Base-by-base conservation (phyloP, 2,888 invertebrate species). In the Napeogenes sylphis region DNA sequence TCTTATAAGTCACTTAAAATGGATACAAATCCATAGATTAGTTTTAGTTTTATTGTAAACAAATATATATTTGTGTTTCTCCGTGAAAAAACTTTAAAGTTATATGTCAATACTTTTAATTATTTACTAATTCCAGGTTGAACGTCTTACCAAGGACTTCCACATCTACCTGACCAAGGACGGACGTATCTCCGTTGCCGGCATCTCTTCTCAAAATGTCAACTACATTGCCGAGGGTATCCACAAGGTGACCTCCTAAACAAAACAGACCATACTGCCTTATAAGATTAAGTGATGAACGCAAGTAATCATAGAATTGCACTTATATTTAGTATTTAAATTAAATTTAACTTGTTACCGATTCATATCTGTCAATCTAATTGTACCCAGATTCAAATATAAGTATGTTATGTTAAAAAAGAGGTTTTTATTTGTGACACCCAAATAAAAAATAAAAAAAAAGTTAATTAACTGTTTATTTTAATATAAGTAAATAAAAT, bases 101-200 rank as follows among this genome's bases (percentile, higher is more conserved):
- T 21, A 21, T 21, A 21, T 21, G 21, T 21, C 21, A 1, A 21
- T 21, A 21, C 8, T 59, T n/a, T 32, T 10, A 45, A n/a, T 35
- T 47, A 6, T 42, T 3, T 10, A 21, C 55, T 45, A 0, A 35
- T 86, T 92, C 51, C 84, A 97, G 96, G 97, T 97, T 60, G 96
- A 94, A 73, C 93, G 93, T 68, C 83, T 99, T 57, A 97, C 94
- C 0, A 97, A 98, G 78, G 96, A 99, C 38, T 96, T 94, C 91
- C 97, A 97, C 82, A 92, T 99, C 71, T 99, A 98, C 84, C 90
- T 99, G 71, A 99, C 99, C 0, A 98, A 97, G 85, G 99, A 99
- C 85, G 99, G 99, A 0, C 95, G 99, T 74, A 98, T 99, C 84
- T 99, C 99, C 4, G 96, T 99, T 91, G 99, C 99, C 62, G 99